Conservation (phyloP, 2,888 invertebrate genomes). For the Orchesella flavescens region DNA sequence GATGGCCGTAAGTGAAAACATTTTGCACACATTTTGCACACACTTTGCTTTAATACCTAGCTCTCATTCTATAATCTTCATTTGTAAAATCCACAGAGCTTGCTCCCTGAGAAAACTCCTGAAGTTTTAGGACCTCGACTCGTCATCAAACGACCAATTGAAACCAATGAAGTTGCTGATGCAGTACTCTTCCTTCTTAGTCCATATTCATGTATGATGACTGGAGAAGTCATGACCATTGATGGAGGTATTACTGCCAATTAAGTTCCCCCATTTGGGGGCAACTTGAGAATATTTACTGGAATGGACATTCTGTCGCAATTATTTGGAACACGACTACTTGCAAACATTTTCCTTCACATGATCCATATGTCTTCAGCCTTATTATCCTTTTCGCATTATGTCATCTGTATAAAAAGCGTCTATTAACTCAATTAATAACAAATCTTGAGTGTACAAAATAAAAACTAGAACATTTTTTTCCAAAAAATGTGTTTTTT, state of each 20-base stretch:
- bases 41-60: slow-evolving; percentile 64
- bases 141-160: slow-evolving; percentile 40
- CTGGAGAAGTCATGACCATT: slow-evolving; percentile 74
- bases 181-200: slow-evolving; percentile 75
- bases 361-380: too few species aligned
- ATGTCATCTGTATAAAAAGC: too few species aligned
- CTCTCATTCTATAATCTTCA: slow-evolving; percentile 73
- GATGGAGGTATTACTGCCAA: slow-evolving; percentile 74
- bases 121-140: slow-evolving; percentile 73
- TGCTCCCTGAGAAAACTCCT: slow-evolving; percentile 73
- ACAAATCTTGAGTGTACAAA: too few species aligned
- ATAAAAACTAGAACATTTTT: too few species aligned
- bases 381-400: too few species aligned
- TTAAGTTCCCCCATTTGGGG: slow-evolving; percentile 10
- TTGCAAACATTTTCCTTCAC: background rate
- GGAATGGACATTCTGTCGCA: too few species aligned
- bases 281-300: background rate
- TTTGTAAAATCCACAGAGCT: slow-evolving; percentile 75
- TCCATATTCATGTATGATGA: slow-evolving; percentile 75
- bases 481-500: too few species aligned
- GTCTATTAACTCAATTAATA: too few species aligned
- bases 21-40: background rate
- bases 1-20: slow-evolving; percentile 6
- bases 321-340: background rate
- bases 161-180: slow-evolving; percentile 48